phyloP scores from a whole-genome alignment of 1,140 invertebrate genomes.

The Brachionus koreanus region DNA sequence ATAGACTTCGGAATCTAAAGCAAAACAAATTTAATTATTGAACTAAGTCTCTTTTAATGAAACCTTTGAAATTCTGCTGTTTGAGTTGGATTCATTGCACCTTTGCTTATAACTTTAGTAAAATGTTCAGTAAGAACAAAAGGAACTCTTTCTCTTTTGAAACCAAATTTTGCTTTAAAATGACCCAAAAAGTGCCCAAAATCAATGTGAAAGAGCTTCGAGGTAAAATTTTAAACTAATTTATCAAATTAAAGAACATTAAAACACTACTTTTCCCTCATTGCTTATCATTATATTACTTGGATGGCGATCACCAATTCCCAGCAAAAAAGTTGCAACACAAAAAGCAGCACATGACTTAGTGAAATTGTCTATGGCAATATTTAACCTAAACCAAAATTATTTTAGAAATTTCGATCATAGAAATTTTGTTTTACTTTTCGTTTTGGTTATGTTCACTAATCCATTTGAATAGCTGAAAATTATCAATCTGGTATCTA shows the following conservation, averaged over 20 bases:
- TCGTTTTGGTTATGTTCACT: slow-evolving; percentile 72
- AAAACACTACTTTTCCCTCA: slow-evolving; percentile 63
- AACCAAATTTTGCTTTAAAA: slow-evolving; percentile 98
- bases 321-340: slow-evolving; percentile 95
- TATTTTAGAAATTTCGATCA: background rate
- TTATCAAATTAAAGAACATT: background rate
- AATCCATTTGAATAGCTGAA: slow-evolving; percentile 79
- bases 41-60: too few relatives aligned
- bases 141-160: slow-evolving; percentile 88
- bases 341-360: slow-evolving; percentile 96
- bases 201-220: slow-evolving; percentile 91
- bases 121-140: slow-evolving; percentile 98
- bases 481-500: slow-evolving; percentile 73
- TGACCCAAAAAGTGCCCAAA: slow-evolving; percentile 99
- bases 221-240: slow-evolving; percentile 16
- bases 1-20: slow-evolving; percentile 74
- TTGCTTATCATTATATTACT: slow-evolving; percentile 99
- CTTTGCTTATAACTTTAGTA: slow-evolving; percentile 74
- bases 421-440: slow-evolving; percentile 51
- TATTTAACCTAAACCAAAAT: slow-evolving; percentile 64
- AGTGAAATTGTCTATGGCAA: slow-evolving; percentile 92
- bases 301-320: slow-evolving; percentile 92
- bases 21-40: background rate
- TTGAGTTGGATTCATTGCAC: background rate
- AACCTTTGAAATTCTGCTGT: background rate